Conservation (phyloP, 2,797 vertebrate species). For the Chaetodon trifasciatus region DNA sequence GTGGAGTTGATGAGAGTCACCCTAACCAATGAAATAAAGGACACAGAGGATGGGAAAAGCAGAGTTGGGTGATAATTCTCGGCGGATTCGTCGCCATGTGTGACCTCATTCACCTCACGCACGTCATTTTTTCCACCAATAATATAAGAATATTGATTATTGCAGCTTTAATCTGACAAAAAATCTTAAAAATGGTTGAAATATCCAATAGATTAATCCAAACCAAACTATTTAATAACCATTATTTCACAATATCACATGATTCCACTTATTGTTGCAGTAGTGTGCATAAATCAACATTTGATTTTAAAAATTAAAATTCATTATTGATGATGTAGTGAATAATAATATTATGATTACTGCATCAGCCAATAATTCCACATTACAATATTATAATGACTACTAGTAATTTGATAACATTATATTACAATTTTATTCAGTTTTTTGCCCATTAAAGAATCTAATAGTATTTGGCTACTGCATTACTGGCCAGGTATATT, state of each 20-base stretch:
- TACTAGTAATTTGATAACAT: background rate
- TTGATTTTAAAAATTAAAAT: slow-evolving; percentile 4
- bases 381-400: background rate
- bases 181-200: background rate
- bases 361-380: slow-evolving; percentile 7
- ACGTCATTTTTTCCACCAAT: background rate
- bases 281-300: background rate
- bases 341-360: background rate
- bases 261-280: background rate
- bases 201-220: background rate
- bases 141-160: background rate
- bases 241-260: slow-evolving; percentile 8
- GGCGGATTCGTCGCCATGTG: background rate
- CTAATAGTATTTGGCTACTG: background rate
- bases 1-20: background rate
- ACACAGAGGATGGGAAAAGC: background rate
- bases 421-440: background rate
- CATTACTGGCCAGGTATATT: background rate
- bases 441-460: background rate
- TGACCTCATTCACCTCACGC: background rate
- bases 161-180: background rate
- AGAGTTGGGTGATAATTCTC: background rate
- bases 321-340: background rate
- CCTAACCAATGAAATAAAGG: background rate
- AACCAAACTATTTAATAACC: background rate